These are phyloP conservation scores for Spodoptera picta DNA, from an alignment of 2,888 invertebrate species.

Conservation along the genomic window DNA sequence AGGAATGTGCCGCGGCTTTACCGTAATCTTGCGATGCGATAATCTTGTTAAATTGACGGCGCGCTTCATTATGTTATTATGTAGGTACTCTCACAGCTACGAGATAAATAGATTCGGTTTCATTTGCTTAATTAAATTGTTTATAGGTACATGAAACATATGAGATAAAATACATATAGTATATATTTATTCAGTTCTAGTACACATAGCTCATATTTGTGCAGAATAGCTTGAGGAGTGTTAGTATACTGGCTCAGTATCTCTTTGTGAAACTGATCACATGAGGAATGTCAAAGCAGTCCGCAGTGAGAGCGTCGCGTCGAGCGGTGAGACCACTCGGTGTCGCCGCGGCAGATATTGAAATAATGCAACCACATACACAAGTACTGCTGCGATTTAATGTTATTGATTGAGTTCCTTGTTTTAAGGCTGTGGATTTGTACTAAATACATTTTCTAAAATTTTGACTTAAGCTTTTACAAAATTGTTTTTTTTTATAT, in stretches of 20 bases:
- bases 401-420: no score
- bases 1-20: constrained; percentile 29
- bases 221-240: background rate
- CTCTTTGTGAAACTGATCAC: constrained; percentile 24
- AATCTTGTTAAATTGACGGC: constrained; percentile 34
- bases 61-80: constrained; percentile 7
- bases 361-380: background rate
- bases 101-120: no score
- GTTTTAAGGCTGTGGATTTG: no score
- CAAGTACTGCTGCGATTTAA: no score
- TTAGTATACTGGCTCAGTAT: background rate
- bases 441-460: no score
- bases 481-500: no score
- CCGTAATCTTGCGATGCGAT: constrained; percentile 20
- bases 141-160: no score
- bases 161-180: no score
- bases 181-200: no score
- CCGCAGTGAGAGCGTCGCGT: background rate
- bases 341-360: background rate
- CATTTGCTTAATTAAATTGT: no score
- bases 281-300: constrained; percentile 7
- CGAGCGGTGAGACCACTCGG: background rate
- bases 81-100: no score
- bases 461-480: no score
- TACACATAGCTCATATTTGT: background rate